A percentile compares a stretch with the other conserved stretches of the same genome.
Evolutionary conservation across 2,888 invertebrate species (phyloP).

Genomic region (Diplazon laetatorius): DNA sequence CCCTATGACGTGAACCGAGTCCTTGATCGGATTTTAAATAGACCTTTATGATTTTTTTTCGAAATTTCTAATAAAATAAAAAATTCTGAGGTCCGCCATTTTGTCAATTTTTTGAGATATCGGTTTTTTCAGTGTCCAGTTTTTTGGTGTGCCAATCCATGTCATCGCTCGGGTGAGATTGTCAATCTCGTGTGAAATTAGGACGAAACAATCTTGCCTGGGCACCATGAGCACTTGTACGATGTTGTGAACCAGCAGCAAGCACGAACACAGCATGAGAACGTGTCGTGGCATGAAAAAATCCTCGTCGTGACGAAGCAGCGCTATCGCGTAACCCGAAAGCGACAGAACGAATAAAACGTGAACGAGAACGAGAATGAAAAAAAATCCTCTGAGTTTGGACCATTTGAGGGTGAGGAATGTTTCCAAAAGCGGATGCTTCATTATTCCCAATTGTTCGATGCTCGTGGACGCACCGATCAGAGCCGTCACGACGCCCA

Average conservation of each 20-base stretch:
- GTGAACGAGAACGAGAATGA: constrained; percentile 80
- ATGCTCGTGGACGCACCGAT: constrained; percentile 80
- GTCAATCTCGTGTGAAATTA: no score
- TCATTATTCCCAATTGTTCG: constrained; percentile 81
- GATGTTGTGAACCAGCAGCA: constrained; percentile 66
- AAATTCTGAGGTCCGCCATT: no score
- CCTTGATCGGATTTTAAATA: no score
- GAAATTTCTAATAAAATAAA: no score
- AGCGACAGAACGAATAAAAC: constrained; percentile 81
- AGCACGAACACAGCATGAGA: constrained; percentile 70
- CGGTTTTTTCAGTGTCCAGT: no score
- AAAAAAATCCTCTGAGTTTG: constrained; percentile 83
- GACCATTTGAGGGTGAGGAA: constrained; percentile 84
- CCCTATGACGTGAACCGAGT: no score
- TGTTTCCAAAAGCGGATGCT: constrained; percentile 83
- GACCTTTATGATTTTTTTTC: no score
- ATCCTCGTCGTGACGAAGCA: constrained; percentile 62
- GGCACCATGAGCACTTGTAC: constrained; percentile 77
- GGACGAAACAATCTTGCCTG: no score
- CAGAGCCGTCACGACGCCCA: constrained; percentile 82
- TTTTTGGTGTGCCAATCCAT: no score
- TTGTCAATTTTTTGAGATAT: no score
- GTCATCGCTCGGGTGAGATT: no score
- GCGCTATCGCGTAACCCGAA: constrained; percentile 76
- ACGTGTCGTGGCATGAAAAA: constrained; percentile 71